These are phyloP conservation scores for Alosa alosa DNA, from an alignment of 2,113 vertebrate genomes.

Conservation along the genomic window DNA sequence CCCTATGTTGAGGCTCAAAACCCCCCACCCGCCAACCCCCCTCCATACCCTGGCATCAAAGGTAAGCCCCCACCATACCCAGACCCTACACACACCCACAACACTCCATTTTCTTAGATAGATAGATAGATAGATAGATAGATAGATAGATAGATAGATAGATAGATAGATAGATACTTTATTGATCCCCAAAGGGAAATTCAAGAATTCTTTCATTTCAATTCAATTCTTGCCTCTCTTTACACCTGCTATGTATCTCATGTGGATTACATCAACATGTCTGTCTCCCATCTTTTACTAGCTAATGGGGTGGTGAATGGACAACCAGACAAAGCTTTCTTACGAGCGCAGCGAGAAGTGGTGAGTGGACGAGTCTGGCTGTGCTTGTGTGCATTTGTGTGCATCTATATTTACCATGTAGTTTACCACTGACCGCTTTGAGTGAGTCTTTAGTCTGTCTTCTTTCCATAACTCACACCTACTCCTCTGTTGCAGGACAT, in stretches of 20 bases:
- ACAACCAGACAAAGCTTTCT: slow-evolving; percentile 57
- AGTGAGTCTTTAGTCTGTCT: no score
- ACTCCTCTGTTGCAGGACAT: slow-evolving; percentile 67
- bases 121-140: no score
- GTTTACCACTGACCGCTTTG: no score
- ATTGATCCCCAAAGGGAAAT: no score
- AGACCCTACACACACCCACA: neutral
- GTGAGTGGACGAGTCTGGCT: slow-evolving; percentile 52
- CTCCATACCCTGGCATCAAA: slow-evolving; percentile 65
- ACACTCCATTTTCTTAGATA: neutral
- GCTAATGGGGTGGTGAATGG: slow-evolving; percentile 59
- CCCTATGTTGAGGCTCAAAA: slow-evolving; percentile 61
- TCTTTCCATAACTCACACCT: neutral
- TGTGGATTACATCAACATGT: neutral
- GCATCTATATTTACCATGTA: neutral
- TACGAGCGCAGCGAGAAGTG: slow-evolving; percentile 74
- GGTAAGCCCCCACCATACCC: slow-evolving; percentile 40
- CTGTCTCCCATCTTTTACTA: slow-evolving; percentile 42
- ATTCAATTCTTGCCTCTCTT: neutral
- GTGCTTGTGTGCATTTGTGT: slow-evolving; percentile 17
- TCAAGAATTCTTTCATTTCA: no score
- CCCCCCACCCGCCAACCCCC: slow-evolving; percentile 58
- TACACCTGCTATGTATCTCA: neutral
- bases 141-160: no score
- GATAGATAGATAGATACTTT: no score